phyloP scores from a whole-genome alignment of 2,797 vertebrate species.

The Echeneis naucrates region DNA sequence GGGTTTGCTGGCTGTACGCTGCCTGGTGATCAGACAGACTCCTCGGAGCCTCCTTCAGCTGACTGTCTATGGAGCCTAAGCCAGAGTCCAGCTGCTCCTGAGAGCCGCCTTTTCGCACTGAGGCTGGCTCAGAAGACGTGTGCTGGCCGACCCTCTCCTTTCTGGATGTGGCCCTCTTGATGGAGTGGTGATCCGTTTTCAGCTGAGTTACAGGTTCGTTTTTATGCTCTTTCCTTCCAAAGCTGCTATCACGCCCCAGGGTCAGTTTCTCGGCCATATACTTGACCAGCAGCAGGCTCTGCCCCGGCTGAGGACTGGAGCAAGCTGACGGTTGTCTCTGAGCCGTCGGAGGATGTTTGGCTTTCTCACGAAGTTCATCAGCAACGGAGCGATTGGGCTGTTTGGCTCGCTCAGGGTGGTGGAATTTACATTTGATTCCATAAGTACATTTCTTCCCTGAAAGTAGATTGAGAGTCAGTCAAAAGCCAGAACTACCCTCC shows the following conservation, averaged over 20 bases:
- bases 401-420: constrained; percentile 91
- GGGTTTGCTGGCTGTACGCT: constrained; percentile 17
- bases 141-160: constrained; percentile 59
- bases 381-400: constrained; percentile 90
- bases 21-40: constrained; percentile 44
- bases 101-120: constrained; percentile 21
- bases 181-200: constrained; percentile 53
- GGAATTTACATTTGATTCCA: constrained; percentile 96
- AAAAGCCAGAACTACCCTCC: too few relatives aligned
- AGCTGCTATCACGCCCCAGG: constrained; percentile 41
- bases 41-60: constrained; percentile 40
- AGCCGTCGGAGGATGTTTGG: constrained; percentile 81
- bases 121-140: constrained; percentile 26
- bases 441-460: constrained; percentile 97
- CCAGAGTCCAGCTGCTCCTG: constrained; percentile 83
- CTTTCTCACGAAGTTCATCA: constrained; percentile 91
- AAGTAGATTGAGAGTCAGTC: not conserved
- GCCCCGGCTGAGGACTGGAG: constrained; percentile 30
- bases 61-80: constrained; percentile 81
- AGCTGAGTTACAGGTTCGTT: constrained; percentile 52
- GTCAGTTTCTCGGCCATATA: constrained; percentile 76
- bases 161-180: constrained; percentile 54
- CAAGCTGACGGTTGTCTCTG: constrained; percentile 33
- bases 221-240: constrained; percentile 60
- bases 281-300: constrained; percentile 69